A percentile compares a stretch with the other conserved stretches of the same genome.
These are phyloP conservation scores for Andrena marginata DNA, from an alignment of 2,888 invertebrate genomes.

Conservation along the genomic window DNA sequence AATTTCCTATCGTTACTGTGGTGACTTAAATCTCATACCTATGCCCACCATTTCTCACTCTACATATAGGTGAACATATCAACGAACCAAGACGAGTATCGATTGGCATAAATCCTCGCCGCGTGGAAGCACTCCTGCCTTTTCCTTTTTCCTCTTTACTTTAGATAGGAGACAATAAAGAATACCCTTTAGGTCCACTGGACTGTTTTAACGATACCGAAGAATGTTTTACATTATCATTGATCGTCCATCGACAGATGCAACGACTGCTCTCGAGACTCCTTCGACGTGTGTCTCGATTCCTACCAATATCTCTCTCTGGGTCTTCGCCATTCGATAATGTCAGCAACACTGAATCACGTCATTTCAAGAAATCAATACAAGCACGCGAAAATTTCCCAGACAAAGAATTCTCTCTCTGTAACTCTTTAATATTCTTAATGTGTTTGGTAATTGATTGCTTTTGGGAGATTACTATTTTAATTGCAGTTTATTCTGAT, in stretches of 20 bases:
- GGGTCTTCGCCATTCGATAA: not conserved
- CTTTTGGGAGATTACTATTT: no score
- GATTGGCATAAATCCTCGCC: conserved; percentile 28
- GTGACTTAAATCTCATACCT: conserved; percentile 13
- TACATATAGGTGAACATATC: not conserved
- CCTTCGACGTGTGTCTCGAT: not conserved
- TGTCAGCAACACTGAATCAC: conserved; percentile 7
- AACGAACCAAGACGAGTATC: conserved; percentile 4
- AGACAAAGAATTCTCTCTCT: not conserved
- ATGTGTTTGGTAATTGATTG: no score
- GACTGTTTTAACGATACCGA: not conserved
- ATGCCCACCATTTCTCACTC: conserved; percentile 19
- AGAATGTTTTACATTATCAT: conserved; percentile 13
- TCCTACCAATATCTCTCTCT: not conserved
- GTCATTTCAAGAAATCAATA: not conserved
- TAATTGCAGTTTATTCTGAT: no score
- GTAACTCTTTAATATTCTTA: not conserved
- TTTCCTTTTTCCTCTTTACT: not conserved
- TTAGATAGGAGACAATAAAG: not conserved
- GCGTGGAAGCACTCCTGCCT: conserved; percentile 7
- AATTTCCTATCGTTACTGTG: conserved; percentile 7
- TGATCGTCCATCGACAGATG: not conserved
- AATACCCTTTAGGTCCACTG: not conserved
- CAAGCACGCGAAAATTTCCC: not conserved
- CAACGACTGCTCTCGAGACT: not conserved